phyloP scores from a whole-genome alignment of 2,888 invertebrate genomes.

The Microplitis deprimator region DNA sequence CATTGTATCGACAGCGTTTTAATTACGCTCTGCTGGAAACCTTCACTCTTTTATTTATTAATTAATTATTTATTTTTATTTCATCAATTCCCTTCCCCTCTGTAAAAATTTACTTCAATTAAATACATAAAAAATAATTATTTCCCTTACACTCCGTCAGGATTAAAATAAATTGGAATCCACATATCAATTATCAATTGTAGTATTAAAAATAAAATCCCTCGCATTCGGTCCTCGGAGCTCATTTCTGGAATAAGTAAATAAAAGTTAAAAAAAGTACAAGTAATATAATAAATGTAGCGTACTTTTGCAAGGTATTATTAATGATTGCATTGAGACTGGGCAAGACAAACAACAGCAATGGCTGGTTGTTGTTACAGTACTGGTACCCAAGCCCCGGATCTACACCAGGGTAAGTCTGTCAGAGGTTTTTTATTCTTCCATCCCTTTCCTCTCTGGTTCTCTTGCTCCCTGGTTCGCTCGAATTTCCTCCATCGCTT shows the following conservation, averaged over 20 bases:
- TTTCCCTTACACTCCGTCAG: background rate
- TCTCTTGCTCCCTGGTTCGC: conserved; percentile 28
- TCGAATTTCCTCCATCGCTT: conserved; percentile 26
- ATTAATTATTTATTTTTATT: background rate
- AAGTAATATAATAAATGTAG: background rate
- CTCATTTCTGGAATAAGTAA: too few species aligned
- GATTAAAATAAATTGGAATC: too few species aligned
- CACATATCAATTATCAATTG: too few species aligned
- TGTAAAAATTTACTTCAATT: background rate
- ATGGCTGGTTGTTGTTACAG: background rate
- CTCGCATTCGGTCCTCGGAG: too few species aligned
- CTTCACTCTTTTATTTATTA: background rate
- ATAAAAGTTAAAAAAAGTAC: too few species aligned
- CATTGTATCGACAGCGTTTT: background rate
- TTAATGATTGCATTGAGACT: background rate
- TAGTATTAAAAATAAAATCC: too few species aligned
- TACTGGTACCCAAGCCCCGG: background rate
- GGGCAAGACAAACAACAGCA: background rate
- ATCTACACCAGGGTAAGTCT: conserved; percentile 11
- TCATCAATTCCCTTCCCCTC: background rate
- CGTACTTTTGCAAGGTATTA: background rate
- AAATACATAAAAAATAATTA: background rate
- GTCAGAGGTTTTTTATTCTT: conserved; percentile 14
- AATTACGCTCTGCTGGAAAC: background rate
- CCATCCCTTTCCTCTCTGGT: conserved; percentile 19